Evolutionary conservation across 1,140 invertebrate species (phyloP), one percentile per base, ranked within the genome.

Genomic region (Phenacoccus solenopsis): DNA sequence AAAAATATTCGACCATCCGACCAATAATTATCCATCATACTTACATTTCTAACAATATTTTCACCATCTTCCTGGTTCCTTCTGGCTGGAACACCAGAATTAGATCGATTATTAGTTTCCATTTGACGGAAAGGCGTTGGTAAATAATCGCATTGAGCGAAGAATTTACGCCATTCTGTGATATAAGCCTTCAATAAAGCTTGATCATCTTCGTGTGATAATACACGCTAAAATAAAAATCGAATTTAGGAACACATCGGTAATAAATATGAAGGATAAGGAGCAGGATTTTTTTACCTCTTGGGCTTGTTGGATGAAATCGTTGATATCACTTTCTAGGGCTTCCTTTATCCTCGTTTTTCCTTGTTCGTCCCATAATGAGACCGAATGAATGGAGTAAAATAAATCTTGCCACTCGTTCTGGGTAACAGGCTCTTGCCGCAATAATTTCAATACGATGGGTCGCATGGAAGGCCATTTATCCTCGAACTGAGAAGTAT

Each of bases 351-450:
- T 85, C 80, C 94, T 96, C 7, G 84, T 81, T 10, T 93, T 86
- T 1, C 94, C 94, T 81, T 95, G 95, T 75, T 98, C 94, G 81
- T 98, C 94, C 94, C 94, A 98, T 20, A 97, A 78, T 78, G 94
- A 98, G 9, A 97, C 93, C 67, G 89, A 85, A 81, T 98, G 94
- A 9, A 98, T 93, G 64, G 90, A 90, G 81, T 92, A 96, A 81
- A 98, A 98, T 72, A 98, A 81, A 79, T 96, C 94, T 79, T 98
- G 95, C 96, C 96, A 98, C 84, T 98, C 95, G 73, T 82, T 84
- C 77, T 93, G 88, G n/a, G 90, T 90, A 0, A 98, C 94, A 27
- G 90, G 83, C 77, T 98, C 93, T 80, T 98, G 95, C 74, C 93
- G 88, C 35, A 98, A 80, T 30, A 97, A 79, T 80, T 97, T 96